Percentiles rank a stretch among this genome's conserved stretches.
Evolutionary conservation across 2,888 invertebrate species (phyloP).

Genomic region (Drosophila macrospina): DNA sequence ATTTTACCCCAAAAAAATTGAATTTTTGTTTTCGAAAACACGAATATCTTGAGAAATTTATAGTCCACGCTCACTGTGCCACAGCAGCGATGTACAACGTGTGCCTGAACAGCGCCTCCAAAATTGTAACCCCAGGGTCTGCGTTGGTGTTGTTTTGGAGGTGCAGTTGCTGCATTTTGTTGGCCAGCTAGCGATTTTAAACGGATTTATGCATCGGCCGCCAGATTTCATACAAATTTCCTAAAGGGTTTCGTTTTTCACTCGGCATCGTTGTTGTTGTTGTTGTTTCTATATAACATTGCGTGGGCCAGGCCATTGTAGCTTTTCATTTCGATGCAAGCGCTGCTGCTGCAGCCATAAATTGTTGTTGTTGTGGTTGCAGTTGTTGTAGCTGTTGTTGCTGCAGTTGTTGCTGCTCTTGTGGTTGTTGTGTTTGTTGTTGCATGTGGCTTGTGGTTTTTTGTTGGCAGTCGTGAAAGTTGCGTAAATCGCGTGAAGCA

Average conservation of each 20-base stretch:
- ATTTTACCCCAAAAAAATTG: not conserved
- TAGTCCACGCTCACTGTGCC: conserved; percentile 54
- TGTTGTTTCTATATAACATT: conserved; percentile 47
- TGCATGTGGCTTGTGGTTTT: conserved; percentile 51
- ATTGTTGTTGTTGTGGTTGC: conserved; percentile 55
- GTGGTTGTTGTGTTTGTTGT: conserved; percentile 23
- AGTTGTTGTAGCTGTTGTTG: conserved; percentile 20
- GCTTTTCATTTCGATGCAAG: conserved; percentile 65
- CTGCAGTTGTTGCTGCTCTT: conserved; percentile 44
- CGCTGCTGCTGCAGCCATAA: conserved; percentile 64
- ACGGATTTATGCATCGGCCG: conserved; percentile 73
- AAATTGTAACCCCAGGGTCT: conserved; percentile 60
- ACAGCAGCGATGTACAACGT: conserved; percentile 35
- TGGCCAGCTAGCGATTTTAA: conserved; percentile 67
- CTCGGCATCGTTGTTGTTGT: conserved; percentile 29
- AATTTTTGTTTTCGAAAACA: not conserved
- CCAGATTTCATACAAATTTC: conserved; percentile 70
- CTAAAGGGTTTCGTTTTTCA: conserved; percentile 79
- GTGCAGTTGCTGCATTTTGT: conserved; percentile 65
- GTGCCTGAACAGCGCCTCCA: conserved; percentile 57
- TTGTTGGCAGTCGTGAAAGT: conserved; percentile 73
- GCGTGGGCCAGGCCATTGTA: conserved; percentile 68
- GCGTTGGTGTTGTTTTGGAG: conserved; percentile 65
- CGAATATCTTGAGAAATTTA: conserved; percentile 12
- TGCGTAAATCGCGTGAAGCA: conserved; percentile 80